phyloP scores from a whole-genome alignment of 2,888 invertebrate species.

The Melanophora roralis region DNA sequence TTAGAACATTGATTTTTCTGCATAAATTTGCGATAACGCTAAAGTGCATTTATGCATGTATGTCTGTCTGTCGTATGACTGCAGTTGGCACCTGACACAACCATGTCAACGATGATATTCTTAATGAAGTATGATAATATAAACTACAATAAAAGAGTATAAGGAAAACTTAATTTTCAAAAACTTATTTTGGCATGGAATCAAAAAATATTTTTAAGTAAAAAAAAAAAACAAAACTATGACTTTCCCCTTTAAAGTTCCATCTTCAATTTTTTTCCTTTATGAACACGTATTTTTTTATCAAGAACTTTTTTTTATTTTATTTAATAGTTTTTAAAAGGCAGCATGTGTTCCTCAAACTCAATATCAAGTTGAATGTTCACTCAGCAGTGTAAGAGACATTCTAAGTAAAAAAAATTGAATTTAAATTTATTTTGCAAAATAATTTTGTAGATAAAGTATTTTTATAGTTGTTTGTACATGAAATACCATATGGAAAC shows the following conservation, averaged over 20 bases:
- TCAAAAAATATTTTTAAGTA: slow-evolving; percentile 5
- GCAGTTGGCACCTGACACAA: slow-evolving; percentile 18
- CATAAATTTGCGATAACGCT: slow-evolving; percentile 36
- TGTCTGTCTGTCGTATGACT: slow-evolving; percentile 4
- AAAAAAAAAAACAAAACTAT: background rate
- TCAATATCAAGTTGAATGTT: slow-evolving; percentile 48
- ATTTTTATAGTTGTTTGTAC: background rate
- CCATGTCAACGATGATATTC: slow-evolving; percentile 30
- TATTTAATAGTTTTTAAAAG: slow-evolving; percentile 3
- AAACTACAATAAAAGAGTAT: background rate
- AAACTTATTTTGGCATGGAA: slow-evolving; percentile 24
- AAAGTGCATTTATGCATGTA: background rate
- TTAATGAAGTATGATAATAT: slow-evolving; percentile 51
- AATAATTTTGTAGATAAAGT: slow-evolving; percentile 1
- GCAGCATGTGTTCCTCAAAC: slow-evolving; percentile 42
- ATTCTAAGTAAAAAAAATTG: background rate
- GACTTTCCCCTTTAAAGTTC: background rate
- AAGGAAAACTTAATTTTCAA: background rate
- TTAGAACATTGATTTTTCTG: slow-evolving; percentile 14
- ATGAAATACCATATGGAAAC: background rate
- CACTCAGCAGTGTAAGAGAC: background rate
- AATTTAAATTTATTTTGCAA: slow-evolving; percentile 4
- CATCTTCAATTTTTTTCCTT: background rate
- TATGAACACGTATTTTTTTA: background rate
- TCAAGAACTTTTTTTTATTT: background rate